Conservation (phyloP, 2,888 invertebrate species). For the Ametastegia equiseti region DNA sequence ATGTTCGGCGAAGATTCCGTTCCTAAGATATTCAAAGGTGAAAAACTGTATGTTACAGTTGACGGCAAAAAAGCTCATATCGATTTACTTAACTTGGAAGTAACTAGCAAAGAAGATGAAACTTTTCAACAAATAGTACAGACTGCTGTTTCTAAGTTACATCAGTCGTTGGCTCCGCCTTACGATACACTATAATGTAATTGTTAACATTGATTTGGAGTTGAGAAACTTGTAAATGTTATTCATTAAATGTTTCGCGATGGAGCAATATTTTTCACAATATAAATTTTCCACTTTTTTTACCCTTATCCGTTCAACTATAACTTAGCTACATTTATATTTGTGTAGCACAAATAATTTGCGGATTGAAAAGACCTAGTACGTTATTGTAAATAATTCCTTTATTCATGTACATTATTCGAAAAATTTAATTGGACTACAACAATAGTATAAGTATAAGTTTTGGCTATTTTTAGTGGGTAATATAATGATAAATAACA, state of each 20-base stretch:
- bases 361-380: not conserved
- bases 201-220: constrained; percentile 37
- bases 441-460: not conserved
- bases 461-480: not conserved
- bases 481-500: constrained; percentile 4
- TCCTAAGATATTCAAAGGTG: constrained; percentile 95
- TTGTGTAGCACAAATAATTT: not conserved
- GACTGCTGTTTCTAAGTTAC: constrained; percentile 90
- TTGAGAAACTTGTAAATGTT: constrained; percentile 15
- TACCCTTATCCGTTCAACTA: constrained; percentile 14
- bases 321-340: not conserved
- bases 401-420: constrained; percentile 18
- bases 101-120: constrained; percentile 89
- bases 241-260: constrained; percentile 26
- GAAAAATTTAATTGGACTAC: not conserved
- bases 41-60: constrained; percentile 90
- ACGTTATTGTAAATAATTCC: constrained; percentile 6
- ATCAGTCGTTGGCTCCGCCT: constrained; percentile 87
- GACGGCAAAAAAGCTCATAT: constrained; percentile 92
- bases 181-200: constrained; percentile 64
- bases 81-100: constrained; percentile 89
- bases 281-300: not conserved
- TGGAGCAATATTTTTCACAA: constrained; percentile 12
- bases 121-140: constrained; percentile 89
- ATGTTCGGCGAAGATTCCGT: constrained; percentile 97